phyloP scores from a whole-genome alignment of 1,140 invertebrate species.

The Heliconius eleuchia region DNA sequence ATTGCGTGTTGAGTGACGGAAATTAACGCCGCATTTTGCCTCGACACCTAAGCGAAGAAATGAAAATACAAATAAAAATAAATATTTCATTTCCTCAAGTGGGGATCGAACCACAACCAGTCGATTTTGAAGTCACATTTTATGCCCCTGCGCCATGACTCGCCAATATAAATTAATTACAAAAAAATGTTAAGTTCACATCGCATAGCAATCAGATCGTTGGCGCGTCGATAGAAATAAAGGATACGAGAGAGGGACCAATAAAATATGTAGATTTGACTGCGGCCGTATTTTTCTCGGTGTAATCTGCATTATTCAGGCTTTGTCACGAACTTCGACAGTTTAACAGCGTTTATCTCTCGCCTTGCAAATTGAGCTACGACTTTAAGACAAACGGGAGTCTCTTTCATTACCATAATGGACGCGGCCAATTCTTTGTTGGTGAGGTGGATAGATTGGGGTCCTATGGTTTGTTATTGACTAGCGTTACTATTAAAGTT shows the following conservation, averaged over 20 bases:
- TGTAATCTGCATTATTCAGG: conserved; percentile 81
- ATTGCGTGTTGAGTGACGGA: no score
- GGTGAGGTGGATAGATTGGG: conserved; percentile 69
- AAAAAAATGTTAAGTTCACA: conserved; percentile 2
- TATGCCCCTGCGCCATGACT: no score
- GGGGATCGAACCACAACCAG: no score
- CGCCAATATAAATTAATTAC: not conserved
- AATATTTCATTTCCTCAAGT: no score
- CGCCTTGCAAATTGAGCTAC: conserved; percentile 81
- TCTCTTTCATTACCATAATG: conserved; percentile 81
- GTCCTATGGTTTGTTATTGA: conserved; percentile 50
- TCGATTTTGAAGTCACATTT: no score
- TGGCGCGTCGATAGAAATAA: conserved; percentile 54
- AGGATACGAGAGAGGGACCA: conserved; percentile 71
- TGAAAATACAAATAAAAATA: no score
- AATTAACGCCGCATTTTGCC: no score
- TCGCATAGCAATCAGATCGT: conserved; percentile 42
- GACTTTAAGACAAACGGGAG: conserved; percentile 81
- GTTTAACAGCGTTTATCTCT: conserved; percentile 81
- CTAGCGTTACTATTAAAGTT: not conserved
- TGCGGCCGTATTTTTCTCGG: conserved; percentile 79
- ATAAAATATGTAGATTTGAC: conserved; percentile 81
- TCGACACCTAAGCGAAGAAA: no score
- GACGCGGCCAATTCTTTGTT: conserved; percentile 77
- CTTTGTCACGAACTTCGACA: conserved; percentile 81